These are phyloP conservation scores for Microtus pennsylvanicus DNA, from an alignment of 2,113 vertebrate genomes.

Conservation along the genomic window DNA sequence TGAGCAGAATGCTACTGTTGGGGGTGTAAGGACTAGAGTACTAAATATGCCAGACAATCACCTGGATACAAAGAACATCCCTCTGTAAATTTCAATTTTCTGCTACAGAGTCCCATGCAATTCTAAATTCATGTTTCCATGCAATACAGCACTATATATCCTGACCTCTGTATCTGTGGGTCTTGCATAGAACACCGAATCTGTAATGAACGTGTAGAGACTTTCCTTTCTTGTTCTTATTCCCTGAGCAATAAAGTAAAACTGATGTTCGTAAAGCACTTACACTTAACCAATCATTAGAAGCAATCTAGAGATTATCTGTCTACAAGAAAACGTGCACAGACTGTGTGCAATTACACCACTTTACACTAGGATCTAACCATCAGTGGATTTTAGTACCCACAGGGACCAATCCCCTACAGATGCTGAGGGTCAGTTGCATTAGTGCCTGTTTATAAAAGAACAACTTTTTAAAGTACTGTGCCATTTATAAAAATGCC, in stretches of 20 bases:
- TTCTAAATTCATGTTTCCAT: background rate
- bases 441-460: background rate
- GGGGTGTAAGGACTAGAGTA: background rate
- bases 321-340: background rate
- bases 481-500: background rate
- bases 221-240: background rate
- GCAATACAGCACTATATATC: background rate
- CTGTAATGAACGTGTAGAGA: background rate
- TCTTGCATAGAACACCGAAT: background rate
- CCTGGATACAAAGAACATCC: background rate
- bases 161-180: background rate
- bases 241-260: background rate
- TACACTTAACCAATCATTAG: background rate
- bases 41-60: background rate
- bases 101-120: background rate
- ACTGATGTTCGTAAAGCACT: background rate
- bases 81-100: constrained; percentile 3
- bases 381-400: background rate
- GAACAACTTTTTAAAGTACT: background rate
- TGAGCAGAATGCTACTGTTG: background rate
- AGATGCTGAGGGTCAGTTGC: background rate
- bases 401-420: background rate
- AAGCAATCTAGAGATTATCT: background rate
- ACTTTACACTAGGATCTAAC: background rate
- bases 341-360: background rate